phyloP scores from a whole-genome alignment of 2,113 vertebrate genomes.

The Pedetes capensis region DNA sequence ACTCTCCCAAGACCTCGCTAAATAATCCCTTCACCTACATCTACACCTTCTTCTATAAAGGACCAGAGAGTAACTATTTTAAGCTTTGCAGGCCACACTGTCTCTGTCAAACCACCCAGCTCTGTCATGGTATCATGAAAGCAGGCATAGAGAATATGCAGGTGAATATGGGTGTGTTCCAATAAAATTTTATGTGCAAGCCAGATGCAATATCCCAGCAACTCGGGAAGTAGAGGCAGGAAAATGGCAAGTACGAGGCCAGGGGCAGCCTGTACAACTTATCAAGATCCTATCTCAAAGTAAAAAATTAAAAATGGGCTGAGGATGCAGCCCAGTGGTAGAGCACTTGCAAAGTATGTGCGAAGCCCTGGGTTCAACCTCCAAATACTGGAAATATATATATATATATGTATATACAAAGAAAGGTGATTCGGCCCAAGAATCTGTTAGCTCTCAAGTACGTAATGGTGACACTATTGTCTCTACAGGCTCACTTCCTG shows the following conservation, averaged over 20 bases:
- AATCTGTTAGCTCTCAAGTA: not conserved
- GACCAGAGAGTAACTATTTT: not conserved
- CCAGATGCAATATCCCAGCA: no score
- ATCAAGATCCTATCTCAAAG: no score
- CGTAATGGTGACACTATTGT: not conserved
- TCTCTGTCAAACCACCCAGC: not conserved
- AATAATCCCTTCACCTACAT: not conserved
- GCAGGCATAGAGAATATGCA: not conserved
- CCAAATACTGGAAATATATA: no score
- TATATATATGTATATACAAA: no score
- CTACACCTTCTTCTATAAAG: no score
- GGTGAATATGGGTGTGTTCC: not conserved
- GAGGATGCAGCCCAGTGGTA: no score
- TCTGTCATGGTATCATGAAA: not conserved
- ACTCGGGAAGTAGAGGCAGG: no score
- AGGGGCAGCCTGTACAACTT: no score
- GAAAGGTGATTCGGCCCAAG: not conserved
- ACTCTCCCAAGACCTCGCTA: not conserved
- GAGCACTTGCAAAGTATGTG: no score
- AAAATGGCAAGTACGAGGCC: no score
- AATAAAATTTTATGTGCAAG: conserved; percentile 9
- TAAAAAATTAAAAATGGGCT: no score
- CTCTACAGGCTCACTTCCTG: not conserved
- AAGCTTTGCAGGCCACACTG: not conserved
- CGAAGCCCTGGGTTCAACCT: no score